Evolutionary conservation across 2,888 invertebrate species (phyloP).

Genomic region (Acanthosepion pharaonis): DNA sequence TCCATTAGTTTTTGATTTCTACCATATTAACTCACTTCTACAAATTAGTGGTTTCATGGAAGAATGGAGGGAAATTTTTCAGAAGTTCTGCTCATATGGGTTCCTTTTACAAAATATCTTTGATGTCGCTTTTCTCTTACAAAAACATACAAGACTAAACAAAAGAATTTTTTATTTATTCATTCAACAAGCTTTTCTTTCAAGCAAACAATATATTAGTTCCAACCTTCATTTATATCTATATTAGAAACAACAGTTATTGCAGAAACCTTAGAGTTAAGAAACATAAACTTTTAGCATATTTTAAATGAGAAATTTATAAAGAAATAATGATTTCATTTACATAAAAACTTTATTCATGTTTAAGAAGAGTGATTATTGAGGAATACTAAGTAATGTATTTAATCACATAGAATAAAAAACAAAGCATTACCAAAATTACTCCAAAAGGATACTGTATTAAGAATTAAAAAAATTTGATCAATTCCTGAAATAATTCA

Average conservation of each 20-base stretch:
- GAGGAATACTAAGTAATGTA: too few relatives aligned
- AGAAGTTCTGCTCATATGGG: not conserved
- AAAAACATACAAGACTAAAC: not conserved
- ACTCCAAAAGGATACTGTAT: not conserved
- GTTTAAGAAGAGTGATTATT: too few relatives aligned
- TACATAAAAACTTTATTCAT: too few relatives aligned
- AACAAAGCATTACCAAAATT: not conserved
- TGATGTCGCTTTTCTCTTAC: not conserved
- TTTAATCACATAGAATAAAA: too few relatives aligned
- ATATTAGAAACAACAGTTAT: not conserved
- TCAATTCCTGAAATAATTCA: not conserved
- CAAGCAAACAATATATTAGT: not conserved
- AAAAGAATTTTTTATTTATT: not conserved
- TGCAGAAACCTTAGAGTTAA: not conserved
- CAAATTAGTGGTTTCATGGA: not conserved
- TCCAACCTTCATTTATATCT: not conserved
- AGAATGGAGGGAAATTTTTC: not conserved
- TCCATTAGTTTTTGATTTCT: slow-evolving; percentile 13
- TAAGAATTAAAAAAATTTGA: not conserved
- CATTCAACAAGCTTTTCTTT: not conserved
- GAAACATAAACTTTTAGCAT: not conserved
- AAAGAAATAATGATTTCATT: not conserved
- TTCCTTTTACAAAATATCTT: not conserved
- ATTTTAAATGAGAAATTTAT: not conserved
- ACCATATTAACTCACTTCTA: not conserved